Conservation (phyloP, 2,113 vertebrate genomes). For the Spilogale gracilis region DNA sequence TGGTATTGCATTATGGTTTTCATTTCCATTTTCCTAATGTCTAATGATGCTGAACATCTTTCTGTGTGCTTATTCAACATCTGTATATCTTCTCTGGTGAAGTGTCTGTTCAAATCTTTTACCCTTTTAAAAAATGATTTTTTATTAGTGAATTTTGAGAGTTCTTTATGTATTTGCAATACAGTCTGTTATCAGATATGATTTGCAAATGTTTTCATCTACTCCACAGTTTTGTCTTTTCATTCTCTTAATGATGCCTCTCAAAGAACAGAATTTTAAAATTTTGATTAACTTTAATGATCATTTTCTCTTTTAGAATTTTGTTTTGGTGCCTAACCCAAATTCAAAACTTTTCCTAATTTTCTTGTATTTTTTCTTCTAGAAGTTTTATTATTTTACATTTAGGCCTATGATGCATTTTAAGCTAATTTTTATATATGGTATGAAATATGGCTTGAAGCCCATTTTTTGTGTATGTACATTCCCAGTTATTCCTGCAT, state of each 20-base stretch:
- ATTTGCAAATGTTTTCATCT: neutral
- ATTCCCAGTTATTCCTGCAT: neutral
- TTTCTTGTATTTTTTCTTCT: slow-evolving; percentile 47
- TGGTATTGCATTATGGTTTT: neutral
- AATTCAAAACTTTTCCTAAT: neutral
- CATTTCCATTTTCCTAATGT: neutral
- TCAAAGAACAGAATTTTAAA: neutral
- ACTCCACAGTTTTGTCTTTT: neutral
- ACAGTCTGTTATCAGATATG: neutral
- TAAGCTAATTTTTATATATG: neutral
- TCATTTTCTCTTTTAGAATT: slow-evolving; percentile 31
- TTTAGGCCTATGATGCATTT: slow-evolving; percentile 30
- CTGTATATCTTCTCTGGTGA: neutral
- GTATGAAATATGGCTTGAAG: neutral
- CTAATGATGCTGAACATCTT: neutral
- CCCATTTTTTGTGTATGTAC: neutral
- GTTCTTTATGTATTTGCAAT: neutral
- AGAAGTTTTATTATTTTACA: neutral
- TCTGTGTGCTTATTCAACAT: neutral
- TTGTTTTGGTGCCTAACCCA: neutral
- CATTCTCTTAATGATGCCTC: neutral
- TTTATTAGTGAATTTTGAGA: slow-evolving; percentile 8
- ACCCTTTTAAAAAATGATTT: neutral
- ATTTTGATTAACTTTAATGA: neutral
- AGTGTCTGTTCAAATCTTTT: neutral